phyloP scores from a whole-genome alignment of 2,888 invertebrate genomes.

The Microctonus brassicae region DNA sequence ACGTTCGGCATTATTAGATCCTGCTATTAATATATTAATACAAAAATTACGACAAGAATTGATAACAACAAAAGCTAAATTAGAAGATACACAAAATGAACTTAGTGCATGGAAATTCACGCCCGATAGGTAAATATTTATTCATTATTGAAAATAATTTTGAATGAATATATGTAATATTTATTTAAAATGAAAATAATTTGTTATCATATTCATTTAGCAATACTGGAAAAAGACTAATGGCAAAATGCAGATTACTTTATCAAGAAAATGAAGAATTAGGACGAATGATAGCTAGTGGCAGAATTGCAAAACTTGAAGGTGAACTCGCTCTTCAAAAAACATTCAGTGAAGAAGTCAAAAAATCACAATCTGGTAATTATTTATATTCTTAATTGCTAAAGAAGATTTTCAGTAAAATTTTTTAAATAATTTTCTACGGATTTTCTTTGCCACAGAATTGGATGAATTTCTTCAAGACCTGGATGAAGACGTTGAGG shows the following conservation, averaged over 20 bases:
- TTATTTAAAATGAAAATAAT: neutral
- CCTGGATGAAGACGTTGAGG: slow-evolving; percentile 96
- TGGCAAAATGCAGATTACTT: slow-evolving; percentile 95
- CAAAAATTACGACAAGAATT: slow-evolving; percentile 92
- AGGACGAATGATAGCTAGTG: slow-evolving; percentile 95
- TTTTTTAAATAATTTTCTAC: neutral
- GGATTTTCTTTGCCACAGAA: slow-evolving; percentile 74
- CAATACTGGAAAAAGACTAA: slow-evolving; percentile 96
- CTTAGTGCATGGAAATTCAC: slow-evolving; percentile 99
- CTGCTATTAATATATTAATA: slow-evolving; percentile 94
- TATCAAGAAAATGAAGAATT: slow-evolving; percentile 98
- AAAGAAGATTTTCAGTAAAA: too few species aligned
- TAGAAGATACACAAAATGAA: slow-evolving; percentile 98
- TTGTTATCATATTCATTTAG: slow-evolving; percentile 67
- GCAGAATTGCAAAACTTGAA: slow-evolving; percentile 94
- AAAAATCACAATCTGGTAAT: slow-evolving; percentile 93
- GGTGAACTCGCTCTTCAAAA: slow-evolving; percentile 95
- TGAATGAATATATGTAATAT: neutral
- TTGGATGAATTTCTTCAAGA: slow-evolving; percentile 96
- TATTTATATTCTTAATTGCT: slow-evolving; percentile 27
- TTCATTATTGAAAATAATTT: neutral
- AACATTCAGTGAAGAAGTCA: slow-evolving; percentile 95
- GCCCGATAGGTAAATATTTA: slow-evolving; percentile 86
- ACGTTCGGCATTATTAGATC: slow-evolving; percentile 90
- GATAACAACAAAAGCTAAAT: slow-evolving; percentile 87